Base-by-base conservation (phyloP, 2,113 vertebrate species). In the Osmerus eperlanus region DNA sequence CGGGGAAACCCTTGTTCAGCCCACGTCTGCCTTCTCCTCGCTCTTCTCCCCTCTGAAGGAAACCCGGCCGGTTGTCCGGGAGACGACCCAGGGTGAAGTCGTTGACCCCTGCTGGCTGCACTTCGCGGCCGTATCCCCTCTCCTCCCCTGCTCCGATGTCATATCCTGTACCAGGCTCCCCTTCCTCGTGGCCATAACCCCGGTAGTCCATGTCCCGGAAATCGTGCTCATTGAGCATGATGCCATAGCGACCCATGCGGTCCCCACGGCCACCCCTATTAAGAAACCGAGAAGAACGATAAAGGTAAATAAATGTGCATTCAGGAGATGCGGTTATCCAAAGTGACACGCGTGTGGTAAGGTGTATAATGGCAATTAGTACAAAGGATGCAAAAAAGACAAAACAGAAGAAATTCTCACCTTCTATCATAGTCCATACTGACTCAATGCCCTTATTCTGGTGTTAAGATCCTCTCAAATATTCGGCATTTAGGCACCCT, bases 161-260 rank as follows among this genome's bases (percentile, higher is more conserved):
- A 72, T 85, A 85, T 21, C 60, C 82, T 21, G 68, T 0, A 54
- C 77, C 82, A 13, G 65, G 21, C 54, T 90, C 83, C n/a, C 87
- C 86, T 1, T 89, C 85, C 21, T 91, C 91, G 66, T 88, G 89
- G 15, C 87, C 84, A 67, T 89, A 91, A 13, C 78, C 88, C n/a
- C 92, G 76, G 65, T 95, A 94, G 74, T 95, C 95, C 94, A 95
- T 94, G 71, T 96, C 95, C 47, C 91, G 86, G 71, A 94, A 96
- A 81, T 95, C 94, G 36, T 95, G 94, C 67, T 95, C 93, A 2
- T 87, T 89, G 14, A 81, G 80, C 36, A 84, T 84, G 68, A 90
- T 91, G 32, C 93, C 93, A 64, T 96, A 96, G 69, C 94, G 94
- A 58, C 94, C 95, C 19, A 90, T 91, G 16, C 94, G 93, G 74